These are phyloP conservation scores for Cephus nigrinus DNA, from an alignment of 2,888 invertebrate species.

Conservation along the genomic window DNA sequence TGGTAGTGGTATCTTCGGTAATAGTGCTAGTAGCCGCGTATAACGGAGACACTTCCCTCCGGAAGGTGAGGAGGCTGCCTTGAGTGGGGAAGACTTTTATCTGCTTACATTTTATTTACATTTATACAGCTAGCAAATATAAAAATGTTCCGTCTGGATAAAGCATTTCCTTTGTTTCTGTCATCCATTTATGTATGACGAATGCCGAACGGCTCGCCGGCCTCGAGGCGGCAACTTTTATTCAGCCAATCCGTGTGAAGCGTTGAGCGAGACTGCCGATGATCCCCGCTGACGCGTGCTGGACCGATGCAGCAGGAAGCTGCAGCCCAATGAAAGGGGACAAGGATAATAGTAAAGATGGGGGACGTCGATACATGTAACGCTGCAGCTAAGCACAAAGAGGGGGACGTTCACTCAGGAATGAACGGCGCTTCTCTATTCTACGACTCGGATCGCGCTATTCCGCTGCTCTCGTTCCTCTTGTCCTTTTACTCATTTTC, in stretches of 20 bases:
- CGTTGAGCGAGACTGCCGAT: not conserved
- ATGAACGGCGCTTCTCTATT: not conserved
- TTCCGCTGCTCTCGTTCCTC: not conserved
- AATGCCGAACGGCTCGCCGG: conserved; percentile 10
- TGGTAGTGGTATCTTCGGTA: not conserved
- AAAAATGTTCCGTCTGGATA: conserved; percentile 31
- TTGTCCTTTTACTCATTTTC: not conserved
- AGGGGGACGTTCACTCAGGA: not conserved
- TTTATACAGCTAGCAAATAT: conserved; percentile 39
- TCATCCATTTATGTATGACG: conserved; percentile 31
- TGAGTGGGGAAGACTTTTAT: conserved; percentile 25
- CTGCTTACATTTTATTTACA: conserved; percentile 41
- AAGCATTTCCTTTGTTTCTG: conserved; percentile 25
- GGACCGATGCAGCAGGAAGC: not conserved
- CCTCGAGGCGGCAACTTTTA: not conserved
- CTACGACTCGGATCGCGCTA: not conserved
- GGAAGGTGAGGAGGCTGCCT: not conserved
- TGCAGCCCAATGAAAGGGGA: not conserved
- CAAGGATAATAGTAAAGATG: not conserved
- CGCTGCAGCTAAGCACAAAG: not conserved
- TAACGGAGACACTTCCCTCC: not conserved
- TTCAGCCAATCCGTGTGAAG: not conserved
- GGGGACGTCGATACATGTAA: not conserved
- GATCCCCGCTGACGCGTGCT: not conserved
- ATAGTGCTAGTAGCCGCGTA: not conserved